Conservation (phyloP, 1,140 invertebrate species). For the Sycobia sp. region DNA sequence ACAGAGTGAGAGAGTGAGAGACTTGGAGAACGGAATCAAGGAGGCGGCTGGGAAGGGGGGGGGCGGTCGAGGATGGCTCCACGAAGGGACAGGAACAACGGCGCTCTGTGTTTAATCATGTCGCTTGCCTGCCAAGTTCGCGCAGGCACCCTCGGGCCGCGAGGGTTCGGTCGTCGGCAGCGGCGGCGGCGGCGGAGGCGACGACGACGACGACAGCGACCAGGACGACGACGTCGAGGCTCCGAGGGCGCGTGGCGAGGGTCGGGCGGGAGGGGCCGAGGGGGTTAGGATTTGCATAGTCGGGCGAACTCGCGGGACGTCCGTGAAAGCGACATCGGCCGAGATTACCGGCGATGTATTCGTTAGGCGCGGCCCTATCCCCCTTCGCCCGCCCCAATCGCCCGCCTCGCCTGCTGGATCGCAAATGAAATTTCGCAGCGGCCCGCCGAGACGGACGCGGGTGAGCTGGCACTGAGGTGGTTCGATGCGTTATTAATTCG, state of each 20-base stretch:
- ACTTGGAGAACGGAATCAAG: no score
- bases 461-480: no score
- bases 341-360: constrained; percentile 35
- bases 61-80: neutral
- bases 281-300: constrained; percentile 50
- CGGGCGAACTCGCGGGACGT: neutral
- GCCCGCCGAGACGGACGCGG: no score
- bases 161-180: neutral
- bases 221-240: neutral
- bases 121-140: constrained; percentile 47
- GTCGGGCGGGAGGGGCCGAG: constrained; percentile 18
- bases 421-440: no score
- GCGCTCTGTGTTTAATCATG: constrained; percentile 61
- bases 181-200: constrained; percentile 1
- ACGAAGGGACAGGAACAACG: constrained; percentile 49
- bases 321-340: constrained; percentile 19
- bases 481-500: no score
- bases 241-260: neutral
- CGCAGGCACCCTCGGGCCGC: constrained; percentile 42
- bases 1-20: neutral
- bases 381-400: neutral
- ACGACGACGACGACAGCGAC: constrained; percentile 4
- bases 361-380: constrained; percentile 1
- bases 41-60: no score
- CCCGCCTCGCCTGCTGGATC: no score